Percentiles rank a stretch among this genome's conserved stretches.
These are phyloP conservation scores for Paelopatides confundens DNA, from an alignment of 53 echinoderm and acorn worm species.

Conservation along the genomic window DNA sequence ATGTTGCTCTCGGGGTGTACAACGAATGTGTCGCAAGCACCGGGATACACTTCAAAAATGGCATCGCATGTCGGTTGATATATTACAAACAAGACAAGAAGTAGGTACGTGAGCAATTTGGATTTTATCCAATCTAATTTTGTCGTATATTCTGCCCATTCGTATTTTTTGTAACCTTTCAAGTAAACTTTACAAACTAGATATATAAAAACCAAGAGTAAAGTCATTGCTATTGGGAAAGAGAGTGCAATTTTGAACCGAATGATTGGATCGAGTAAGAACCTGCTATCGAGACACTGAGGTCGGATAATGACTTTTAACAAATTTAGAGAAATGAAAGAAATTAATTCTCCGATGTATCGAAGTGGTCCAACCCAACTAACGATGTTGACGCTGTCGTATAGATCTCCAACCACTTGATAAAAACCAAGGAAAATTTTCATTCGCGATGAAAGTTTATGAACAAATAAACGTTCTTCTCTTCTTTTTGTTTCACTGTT, in stretches of 20 bases:
- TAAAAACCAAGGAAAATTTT: constrained; percentile 27
- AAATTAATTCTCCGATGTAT: background rate
- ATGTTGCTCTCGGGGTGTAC: background rate
- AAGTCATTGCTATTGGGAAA: background rate
- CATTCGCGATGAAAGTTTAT: constrained; percentile 9
- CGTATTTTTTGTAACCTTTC: background rate
- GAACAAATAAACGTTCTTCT: background rate
- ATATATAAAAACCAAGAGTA: background rate
- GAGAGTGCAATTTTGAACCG: background rate
- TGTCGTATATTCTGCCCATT: background rate
- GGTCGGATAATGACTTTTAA: constrained; percentile 1
- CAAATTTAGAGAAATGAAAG: background rate
- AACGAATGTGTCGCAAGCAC: constrained; percentile 52
- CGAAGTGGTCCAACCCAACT: background rate
- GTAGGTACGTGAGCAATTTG: background rate
- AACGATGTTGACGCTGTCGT: background rate
- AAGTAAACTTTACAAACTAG: background rate
- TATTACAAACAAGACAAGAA: constrained; percentile 53
- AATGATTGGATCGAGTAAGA: background rate
- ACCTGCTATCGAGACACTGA: background rate
- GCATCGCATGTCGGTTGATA: constrained; percentile 53
- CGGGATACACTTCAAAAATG: constrained; percentile 54
- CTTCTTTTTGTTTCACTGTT: background rate
- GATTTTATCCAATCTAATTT: background rate
- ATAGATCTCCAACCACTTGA: constrained; percentile 12